phyloP scores from a whole-genome alignment of 1,140 invertebrate species.

The Grapholita molesta region DNA sequence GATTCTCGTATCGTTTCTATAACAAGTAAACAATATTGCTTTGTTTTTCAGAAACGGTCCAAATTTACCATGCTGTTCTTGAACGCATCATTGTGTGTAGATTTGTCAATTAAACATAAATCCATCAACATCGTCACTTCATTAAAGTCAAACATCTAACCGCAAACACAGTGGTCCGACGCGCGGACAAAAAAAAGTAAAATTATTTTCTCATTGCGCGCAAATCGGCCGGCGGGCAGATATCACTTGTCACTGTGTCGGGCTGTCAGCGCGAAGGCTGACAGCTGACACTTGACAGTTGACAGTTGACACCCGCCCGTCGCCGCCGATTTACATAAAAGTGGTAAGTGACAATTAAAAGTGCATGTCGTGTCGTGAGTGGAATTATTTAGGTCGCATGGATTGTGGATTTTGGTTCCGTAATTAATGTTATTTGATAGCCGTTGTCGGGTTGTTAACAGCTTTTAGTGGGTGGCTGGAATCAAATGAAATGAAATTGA shows the following conservation, averaged over 20 bases:
- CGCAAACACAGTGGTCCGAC: constrained; percentile 19
- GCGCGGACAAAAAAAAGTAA: constrained; percentile 29
- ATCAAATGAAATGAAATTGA: neutral
- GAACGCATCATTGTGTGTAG: too few relatives aligned
- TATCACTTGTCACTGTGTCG: constrained; percentile 52
- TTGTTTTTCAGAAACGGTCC: too few relatives aligned
- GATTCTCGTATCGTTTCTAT: too few relatives aligned
- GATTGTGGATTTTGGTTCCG: neutral
- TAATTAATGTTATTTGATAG: neutral
- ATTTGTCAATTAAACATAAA: neutral
- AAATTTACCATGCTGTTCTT: too few relatives aligned
- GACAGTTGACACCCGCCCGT: constrained; percentile 39
- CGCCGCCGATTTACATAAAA: constrained; percentile 61
- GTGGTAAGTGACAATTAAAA: constrained; percentile 60
- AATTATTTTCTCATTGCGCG: constrained; percentile 37
- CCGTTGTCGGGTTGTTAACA: constrained; percentile 21
- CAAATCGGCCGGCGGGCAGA: constrained; percentile 53
- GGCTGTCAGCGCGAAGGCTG: constrained; percentile 37
- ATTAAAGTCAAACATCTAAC: neutral
- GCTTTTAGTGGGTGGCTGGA: neutral
- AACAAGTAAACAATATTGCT: too few relatives aligned
- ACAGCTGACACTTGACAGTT: constrained; percentile 33
- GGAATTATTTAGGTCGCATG: neutral
- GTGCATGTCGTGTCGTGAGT: constrained; percentile 30
- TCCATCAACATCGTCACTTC: neutral